phyloP scores from a whole-genome alignment of 1,140 invertebrate genomes.

The Drosophila kohkoa region DNA sequence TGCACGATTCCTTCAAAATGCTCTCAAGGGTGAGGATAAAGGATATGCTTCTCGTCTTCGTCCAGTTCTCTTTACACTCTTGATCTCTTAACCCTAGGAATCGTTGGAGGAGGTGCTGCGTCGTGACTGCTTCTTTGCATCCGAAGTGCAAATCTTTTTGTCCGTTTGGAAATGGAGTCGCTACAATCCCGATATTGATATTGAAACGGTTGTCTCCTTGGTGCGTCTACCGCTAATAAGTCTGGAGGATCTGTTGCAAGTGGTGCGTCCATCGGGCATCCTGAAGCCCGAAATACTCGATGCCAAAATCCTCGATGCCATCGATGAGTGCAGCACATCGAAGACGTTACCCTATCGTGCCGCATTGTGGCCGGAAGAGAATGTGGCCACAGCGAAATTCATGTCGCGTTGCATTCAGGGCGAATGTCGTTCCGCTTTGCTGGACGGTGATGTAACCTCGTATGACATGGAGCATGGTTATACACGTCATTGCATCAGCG shows the following conservation, averaged over 20 bases:
- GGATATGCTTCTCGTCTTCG: too few relatives aligned
- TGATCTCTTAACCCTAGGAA: constrained; percentile 79
- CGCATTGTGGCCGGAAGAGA: constrained; percentile 93
- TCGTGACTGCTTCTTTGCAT: constrained; percentile 97
- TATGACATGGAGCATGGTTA: constrained; percentile 88
- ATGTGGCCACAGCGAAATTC: constrained; percentile 92
- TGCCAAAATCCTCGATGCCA: constrained; percentile 94
- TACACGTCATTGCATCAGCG: constrained; percentile 96
- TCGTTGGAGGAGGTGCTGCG: constrained; percentile 93
- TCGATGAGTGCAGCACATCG: constrained; percentile 92
- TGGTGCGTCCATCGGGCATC: constrained; percentile 93
- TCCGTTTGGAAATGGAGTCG: constrained; percentile 95
- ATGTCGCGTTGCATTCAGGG: constrained; percentile 94
- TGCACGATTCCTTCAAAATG: constrained; percentile 93
- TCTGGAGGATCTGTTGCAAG: constrained; percentile 93
- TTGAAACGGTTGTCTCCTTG: constrained; percentile 86
- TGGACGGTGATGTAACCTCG: constrained; percentile 93
- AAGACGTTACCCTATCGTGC: constrained; percentile 93
- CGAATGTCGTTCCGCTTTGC: constrained; percentile 93
- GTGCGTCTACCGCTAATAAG: constrained; percentile 95
- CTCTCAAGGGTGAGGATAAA: constrained; percentile 90
- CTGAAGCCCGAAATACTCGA: constrained; percentile 90
- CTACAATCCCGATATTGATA: constrained; percentile 89
- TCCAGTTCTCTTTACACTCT: too few relatives aligned
- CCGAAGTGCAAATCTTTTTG: constrained; percentile 97